A percentile compares a stretch with the other conserved stretches of the same genome.
These are phyloP conservation scores for Anableps anableps DNA, from an alignment of 2,797 vertebrate species.

Conservation along the genomic window DNA sequence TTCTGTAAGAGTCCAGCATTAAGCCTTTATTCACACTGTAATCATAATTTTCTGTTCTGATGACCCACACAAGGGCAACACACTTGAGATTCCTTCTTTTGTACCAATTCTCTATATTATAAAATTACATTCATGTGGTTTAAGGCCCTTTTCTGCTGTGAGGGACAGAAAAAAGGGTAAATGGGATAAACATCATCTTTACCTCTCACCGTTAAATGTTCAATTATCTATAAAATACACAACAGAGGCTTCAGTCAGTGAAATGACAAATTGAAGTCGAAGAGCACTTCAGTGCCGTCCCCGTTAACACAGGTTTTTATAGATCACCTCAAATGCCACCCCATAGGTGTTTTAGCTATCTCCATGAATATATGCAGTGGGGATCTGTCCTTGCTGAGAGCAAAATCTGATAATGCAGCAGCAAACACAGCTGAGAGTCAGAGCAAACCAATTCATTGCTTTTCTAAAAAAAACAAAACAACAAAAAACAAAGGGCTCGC, in stretches of 20 bases:
- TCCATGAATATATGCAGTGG: slow-evolving; percentile 78
- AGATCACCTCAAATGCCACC: slow-evolving; percentile 61
- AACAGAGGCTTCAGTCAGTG: slow-evolving; percentile 46
- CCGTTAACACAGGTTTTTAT: slow-evolving; percentile 66
- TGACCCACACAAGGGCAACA: slow-evolving; percentile 8
- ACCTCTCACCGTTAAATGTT: slow-evolving; percentile 64
- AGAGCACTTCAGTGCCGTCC: slow-evolving; percentile 51
- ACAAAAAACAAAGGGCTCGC: slow-evolving; percentile 68
- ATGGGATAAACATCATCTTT: slow-evolving; percentile 37
- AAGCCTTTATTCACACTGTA: not conserved
- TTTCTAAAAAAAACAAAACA: slow-evolving; percentile 66
- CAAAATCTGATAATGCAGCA: slow-evolving; percentile 80
- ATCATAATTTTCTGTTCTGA: slow-evolving; percentile 10
- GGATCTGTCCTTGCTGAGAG: slow-evolving; percentile 80
- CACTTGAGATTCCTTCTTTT: slow-evolving; percentile 27
- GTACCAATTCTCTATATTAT: slow-evolving; percentile 32
- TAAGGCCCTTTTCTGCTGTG: slow-evolving; percentile 21
- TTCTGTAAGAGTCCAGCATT: not conserved
- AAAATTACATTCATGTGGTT: slow-evolving; percentile 58
- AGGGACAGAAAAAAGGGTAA: slow-evolving; percentile 14
- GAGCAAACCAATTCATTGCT: slow-evolving; percentile 72
- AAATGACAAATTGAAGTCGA: slow-evolving; percentile 59
- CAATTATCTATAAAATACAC: slow-evolving; percentile 75
- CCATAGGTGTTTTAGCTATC: slow-evolving; percentile 71
- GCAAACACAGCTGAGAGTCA: slow-evolving; percentile 78